Conservation (phyloP, 2,797 vertebrate species). For the Argentina silus region DNA sequence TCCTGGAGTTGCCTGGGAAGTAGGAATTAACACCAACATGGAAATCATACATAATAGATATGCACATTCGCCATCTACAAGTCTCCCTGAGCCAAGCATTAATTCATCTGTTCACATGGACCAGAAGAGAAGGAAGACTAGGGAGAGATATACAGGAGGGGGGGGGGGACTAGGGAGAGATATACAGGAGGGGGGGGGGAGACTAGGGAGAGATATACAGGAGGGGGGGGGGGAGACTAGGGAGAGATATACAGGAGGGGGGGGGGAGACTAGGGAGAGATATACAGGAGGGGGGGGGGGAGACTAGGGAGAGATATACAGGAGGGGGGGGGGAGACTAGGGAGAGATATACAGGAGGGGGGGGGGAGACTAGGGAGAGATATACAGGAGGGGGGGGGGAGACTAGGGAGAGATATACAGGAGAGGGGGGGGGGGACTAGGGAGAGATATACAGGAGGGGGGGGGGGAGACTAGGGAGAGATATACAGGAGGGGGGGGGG, state of each 20-base stretch:
- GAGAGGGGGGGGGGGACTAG: conserved; percentile 26
- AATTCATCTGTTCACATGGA: conserved; percentile 66
- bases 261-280: not conserved
- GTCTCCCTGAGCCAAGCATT: conserved; percentile 74
- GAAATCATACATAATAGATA: conserved; percentile 81
- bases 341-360: conserved; percentile 47
- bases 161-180: conserved; percentile 31
- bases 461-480: not conserved
- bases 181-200: conserved; percentile 53
- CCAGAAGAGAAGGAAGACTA: not conserved
- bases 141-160: not conserved
- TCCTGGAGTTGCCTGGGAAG: conserved; percentile 75
- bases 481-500: not conserved
- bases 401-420: conserved; percentile 55
- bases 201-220: conserved; percentile 8
- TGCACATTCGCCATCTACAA: conserved; percentile 78
- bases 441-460: no score
- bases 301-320: not conserved
- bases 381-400: not conserved
- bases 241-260: conserved; percentile 59
- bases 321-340: conserved; percentile 17
- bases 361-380: conserved; percentile 39
- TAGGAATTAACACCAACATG: conserved; percentile 79
- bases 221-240: conserved; percentile 11
- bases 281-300: not conserved